A percentile compares a stretch with the other conserved stretches of the same genome.
These are phyloP conservation scores for Channallabes apus DNA, from an alignment of 2,797 vertebrate genomes.

Conservation along the genomic window DNA sequence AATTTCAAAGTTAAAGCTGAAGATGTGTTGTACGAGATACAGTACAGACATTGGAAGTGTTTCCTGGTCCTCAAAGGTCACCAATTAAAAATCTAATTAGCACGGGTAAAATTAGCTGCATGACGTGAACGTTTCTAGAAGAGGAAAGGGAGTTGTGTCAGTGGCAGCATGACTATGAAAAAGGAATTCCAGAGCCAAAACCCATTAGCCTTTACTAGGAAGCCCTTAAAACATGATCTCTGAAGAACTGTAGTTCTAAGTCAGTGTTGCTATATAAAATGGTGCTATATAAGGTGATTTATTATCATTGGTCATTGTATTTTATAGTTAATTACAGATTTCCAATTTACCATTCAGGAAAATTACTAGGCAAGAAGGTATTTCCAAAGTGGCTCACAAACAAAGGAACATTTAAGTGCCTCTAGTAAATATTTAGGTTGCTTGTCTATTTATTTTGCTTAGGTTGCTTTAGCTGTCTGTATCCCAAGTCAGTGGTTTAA, in stretches of 20 bases:
- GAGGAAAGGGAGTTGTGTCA: slow-evolving; percentile 14
- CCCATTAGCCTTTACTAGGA: slow-evolving; percentile 16
- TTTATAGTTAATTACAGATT: slow-evolving; percentile 10
- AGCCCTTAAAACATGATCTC: not conserved
- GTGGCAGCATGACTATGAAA: slow-evolving; percentile 20
- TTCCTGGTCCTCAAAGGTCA: slow-evolving; percentile 72
- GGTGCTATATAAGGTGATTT: not conserved
- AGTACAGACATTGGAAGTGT: slow-evolving; percentile 33
- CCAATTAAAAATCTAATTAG: slow-evolving; percentile 82
- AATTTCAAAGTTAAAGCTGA: slow-evolving; percentile 39
- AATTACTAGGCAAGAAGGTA: not conserved
- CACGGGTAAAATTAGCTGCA: slow-evolving; percentile 75
- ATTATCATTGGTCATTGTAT: not conserved
- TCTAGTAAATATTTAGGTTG: not conserved
- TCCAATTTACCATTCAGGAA: not conserved
- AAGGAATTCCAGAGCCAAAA: slow-evolving; percentile 56
- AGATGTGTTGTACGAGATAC: slow-evolving; percentile 13
- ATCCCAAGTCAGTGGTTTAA: not conserved
- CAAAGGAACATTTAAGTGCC: not conserved
- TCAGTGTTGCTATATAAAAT: not conserved
- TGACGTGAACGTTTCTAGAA: slow-evolving; percentile 65
- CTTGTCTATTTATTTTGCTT: not conserved
- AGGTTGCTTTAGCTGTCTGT: not conserved
- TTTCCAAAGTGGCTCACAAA: slow-evolving; percentile 2
- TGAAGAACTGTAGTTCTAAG: not conserved